Evolutionary conservation across 2,113 vertebrate genomes (phyloP).

Genomic region (Silurus meridionalis): DNA sequence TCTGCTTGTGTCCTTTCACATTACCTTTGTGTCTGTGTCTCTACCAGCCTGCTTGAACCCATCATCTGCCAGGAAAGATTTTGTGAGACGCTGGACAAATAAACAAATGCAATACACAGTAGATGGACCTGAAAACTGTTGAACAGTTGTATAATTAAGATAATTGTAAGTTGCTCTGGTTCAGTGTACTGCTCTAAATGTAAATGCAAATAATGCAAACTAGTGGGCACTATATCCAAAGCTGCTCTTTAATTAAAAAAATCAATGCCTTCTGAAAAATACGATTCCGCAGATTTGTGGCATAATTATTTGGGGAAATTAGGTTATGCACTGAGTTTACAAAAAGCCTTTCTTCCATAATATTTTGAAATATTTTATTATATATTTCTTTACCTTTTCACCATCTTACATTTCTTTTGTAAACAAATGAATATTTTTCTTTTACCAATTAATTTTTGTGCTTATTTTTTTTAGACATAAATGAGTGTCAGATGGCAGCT

Average conservation of each 20-base stretch:
- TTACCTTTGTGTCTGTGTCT: conserved; percentile 29
- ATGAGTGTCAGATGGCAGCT: conserved; percentile 71
- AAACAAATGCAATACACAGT: not conserved
- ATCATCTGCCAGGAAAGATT: not conserved
- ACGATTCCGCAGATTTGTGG: too few relatives aligned
- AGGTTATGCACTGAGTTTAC: too few relatives aligned
- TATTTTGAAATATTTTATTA: not conserved
- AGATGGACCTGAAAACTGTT: not conserved
- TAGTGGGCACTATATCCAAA: too few relatives aligned
- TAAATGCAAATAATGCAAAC: too few relatives aligned
- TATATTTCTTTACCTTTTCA: not conserved
- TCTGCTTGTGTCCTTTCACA: conserved; percentile 58
- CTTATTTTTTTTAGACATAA: conserved; percentile 64
- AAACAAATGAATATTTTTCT: not conserved
- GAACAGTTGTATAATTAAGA: not conserved
- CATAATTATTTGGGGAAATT: too few relatives aligned
- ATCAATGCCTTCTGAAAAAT: too few relatives aligned
- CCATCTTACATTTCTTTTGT: not conserved
- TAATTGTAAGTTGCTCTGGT: too few relatives aligned
- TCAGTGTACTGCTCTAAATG: too few relatives aligned
- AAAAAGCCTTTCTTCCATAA: too few relatives aligned
- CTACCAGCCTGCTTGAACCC: conserved; percentile 33
- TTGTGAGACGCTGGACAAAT: not conserved
- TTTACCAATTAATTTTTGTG: not conserved
- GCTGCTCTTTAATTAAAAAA: too few relatives aligned